A percentile compares a stretch with the other conserved stretches of the same genome.
These are phyloP conservation scores for Drosophila kepulauana DNA, from an alignment of 1,140 invertebrate genomes.

Conservation along the genomic window DNA sequence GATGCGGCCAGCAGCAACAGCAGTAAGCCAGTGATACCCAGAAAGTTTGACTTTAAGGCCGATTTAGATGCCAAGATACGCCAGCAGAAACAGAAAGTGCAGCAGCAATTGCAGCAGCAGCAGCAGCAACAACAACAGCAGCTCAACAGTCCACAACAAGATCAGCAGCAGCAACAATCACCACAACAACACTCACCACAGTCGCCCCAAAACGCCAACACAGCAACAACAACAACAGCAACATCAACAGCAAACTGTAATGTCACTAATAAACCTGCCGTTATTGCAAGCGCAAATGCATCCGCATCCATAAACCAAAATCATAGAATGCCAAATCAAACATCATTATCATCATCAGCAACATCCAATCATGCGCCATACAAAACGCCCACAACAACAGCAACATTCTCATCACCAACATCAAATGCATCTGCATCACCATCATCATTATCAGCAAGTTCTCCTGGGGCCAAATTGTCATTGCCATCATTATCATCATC, in stretches of 20 bases:
- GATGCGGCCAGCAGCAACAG: slow-evolving; percentile 38
- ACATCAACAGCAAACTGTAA: slow-evolving; percentile 73
- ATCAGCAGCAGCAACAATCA: slow-evolving; percentile 50
- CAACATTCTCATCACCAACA: slow-evolving; percentile 21
- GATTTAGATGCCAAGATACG: slow-evolving; percentile 82
- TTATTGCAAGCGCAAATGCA: slow-evolving; percentile 60
- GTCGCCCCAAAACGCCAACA: slow-evolving; percentile 63
- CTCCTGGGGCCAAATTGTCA: slow-evolving; percentile 48
- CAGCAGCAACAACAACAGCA: slow-evolving; percentile 64
- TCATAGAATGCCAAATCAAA: slow-evolving; percentile 69
- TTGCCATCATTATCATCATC: slow-evolving; percentile 51
- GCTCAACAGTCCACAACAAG: slow-evolving; percentile 37
- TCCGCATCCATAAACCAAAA: slow-evolving; percentile 48
- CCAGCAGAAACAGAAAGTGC: slow-evolving; percentile 76
- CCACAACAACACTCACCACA: slow-evolving; percentile 70
- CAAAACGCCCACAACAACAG: slow-evolving; percentile 52
- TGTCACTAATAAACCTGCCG: slow-evolving; percentile 73
- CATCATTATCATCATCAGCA: slow-evolving; percentile 41
- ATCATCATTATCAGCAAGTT: slow-evolving; percentile 27
- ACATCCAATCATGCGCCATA: slow-evolving; percentile 62
- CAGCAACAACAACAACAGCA: slow-evolving; percentile 42
- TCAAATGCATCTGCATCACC: slow-evolving; percentile 33
- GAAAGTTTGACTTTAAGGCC: slow-evolving; percentile 79
- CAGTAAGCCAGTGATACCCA: slow-evolving; percentile 62
- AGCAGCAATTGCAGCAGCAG: slow-evolving; percentile 70